Base-by-base conservation (phyloP, 2,888 invertebrate genomes). In the Abrostola triplasia region DNA sequence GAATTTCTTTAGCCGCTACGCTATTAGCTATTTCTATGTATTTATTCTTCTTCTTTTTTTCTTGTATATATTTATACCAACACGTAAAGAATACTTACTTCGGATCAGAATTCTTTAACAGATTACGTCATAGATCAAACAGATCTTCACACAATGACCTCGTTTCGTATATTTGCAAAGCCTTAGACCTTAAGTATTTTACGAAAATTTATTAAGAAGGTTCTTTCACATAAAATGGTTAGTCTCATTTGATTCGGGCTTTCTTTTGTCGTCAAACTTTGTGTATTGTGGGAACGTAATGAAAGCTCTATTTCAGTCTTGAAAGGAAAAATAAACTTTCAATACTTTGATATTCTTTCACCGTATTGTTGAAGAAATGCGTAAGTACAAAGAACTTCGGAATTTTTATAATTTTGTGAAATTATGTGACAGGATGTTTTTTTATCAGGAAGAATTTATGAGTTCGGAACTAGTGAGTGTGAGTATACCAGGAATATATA, bases 121-220 rank as follows among this genome's bases (percentile, higher is more conserved):
- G 58, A 66, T 55, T 58, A 51, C 44, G 36, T 51, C 44, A 55
- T 57, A 58, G 61, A 54, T 41, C 61, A 55, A 64, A 55, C 51
- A 54, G 67, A 65, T 67, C 66, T 55, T 41, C 40, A 40, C 10
- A 42, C 24, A 54, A 50, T 44, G 36, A 13, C 44, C 41, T 41
- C 41, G 36, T 57, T 57, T n/a, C 54, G 53, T 6, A 36, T 62
- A 44, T 62, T 62, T 67, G 36, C 35, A 47, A 59, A 59, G 51
- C 55, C 55, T 59, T 52, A 37, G 61, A 53, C 24, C 53, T 44
- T 42, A 10, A 37, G 44, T 35, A 48, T 52, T 56, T 57, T 42
- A 38, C 13, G 40, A 47, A 40, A 66, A 59, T 59, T 60, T 51
- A 54, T 63, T 56, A 38, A 44, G 59, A 56, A 62, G 12, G 37